Base-by-base conservation (phyloP, 2,113 vertebrate species). In the Sinocyclocheilus anophthalmus region DNA sequence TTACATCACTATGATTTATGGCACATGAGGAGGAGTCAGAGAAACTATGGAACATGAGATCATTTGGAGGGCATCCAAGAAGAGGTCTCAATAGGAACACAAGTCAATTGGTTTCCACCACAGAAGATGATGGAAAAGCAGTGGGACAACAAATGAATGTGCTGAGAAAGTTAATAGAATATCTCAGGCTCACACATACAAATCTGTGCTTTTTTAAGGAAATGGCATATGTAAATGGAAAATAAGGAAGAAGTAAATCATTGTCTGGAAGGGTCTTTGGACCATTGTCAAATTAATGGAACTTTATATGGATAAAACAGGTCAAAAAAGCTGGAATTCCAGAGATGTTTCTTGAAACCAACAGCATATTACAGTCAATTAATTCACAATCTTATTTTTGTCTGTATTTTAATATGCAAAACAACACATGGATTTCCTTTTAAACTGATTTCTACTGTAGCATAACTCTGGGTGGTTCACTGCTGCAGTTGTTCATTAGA, bases 1-100 rank as follows among this genome's bases (percentile, higher is more conserved):
- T 94, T 94, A 93, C 92, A 93, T 94, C 94, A 94, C 91, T 90
- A 90, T 93, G 92, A 94, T 94, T 95, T 94, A 95, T 92, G 90
- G 88, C 85, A 87, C 70, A 83, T 83, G 85, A 76, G 87, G 89
- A 90, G 90, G 90, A 92, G 92, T 89, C 91, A 90, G 90, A 90
- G 90, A 91, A 89, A 91, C 92, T 87, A 93, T 92, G 93, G 91
- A 94, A 94, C 91, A 89, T 90, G 90, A 94, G 90, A 90, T 69
- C 39, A 89, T 89, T 92, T 94, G 93, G 94, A 93, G 73, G 83
- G 75, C 59, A 48, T 92, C 93, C 94, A 94, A 88, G 88, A 91
- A 88, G 85, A 90, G 87, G 88, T 95, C 93, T 93, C 93, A 22
- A 37, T 89, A 92, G 93, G 88, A 92, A 90, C 91, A 92, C 90